Conservation (phyloP, 2,888 invertebrate genomes). For the Dromius quadrimaculatus region DNA sequence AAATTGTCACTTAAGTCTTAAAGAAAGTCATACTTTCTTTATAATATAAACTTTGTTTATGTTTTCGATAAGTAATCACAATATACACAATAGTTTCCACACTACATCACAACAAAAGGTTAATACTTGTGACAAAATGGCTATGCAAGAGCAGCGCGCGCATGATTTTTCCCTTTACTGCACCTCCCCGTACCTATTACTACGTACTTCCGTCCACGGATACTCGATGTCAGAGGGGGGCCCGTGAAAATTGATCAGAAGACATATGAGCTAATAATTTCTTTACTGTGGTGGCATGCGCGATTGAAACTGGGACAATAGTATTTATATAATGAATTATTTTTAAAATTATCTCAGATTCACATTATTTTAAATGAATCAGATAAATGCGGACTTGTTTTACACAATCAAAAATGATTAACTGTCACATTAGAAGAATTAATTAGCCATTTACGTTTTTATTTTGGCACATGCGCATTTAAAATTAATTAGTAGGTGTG, state of each 20-base stretch:
- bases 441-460: constrained; percentile 25
- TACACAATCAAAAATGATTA: constrained; percentile 4
- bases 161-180: constrained; percentile 54
- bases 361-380: not conserved
- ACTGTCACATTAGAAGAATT: constrained; percentile 20
- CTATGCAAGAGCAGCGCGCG: constrained; percentile 62
- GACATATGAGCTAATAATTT: constrained; percentile 57
- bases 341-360: not conserved
- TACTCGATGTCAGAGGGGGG: constrained; percentile 51
- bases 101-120: constrained; percentile 67
- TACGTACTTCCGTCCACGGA: constrained; percentile 55
- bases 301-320: constrained; percentile 50
- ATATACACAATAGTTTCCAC: constrained; percentile 64
- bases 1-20: constrained; percentile 67
- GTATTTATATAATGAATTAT: constrained; percentile 23
- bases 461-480: constrained; percentile 43
- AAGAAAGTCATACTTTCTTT: constrained; percentile 61
- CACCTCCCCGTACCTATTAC: constrained; percentile 56
- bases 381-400: not conserved
- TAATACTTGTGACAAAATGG: constrained; percentile 68
- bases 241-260: constrained; percentile 58
- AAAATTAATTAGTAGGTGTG: constrained; percentile 41
- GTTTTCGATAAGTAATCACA: constrained; percentile 60
- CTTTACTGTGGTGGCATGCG: constrained; percentile 54
- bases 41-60: constrained; percentile 52